A percentile compares a stretch with the other conserved stretches of the same genome.
These are phyloP conservation scores for Anableps anableps DNA, from an alignment of 2,797 vertebrate genomes.

Conservation along the genomic window DNA sequence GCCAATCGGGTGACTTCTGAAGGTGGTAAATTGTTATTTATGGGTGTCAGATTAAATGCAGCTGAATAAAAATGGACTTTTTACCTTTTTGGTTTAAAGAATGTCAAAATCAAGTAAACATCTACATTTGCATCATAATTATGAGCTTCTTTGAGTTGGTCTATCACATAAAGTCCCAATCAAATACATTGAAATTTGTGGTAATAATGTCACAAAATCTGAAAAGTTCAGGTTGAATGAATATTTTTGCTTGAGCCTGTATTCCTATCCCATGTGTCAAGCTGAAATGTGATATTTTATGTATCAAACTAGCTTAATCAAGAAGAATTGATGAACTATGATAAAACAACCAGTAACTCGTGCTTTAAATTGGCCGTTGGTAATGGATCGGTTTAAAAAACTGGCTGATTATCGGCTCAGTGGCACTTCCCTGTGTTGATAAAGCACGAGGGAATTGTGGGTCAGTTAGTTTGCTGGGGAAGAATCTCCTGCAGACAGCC, in stretches of 20 bases:
- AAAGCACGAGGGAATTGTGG: slow-evolving; percentile 83
- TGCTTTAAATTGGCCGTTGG: slow-evolving; percentile 87
- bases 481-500: slow-evolving; percentile 77
- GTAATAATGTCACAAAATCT: background rate
- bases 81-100: background rate
- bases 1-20: background rate
- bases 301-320: slow-evolving; percentile 47
- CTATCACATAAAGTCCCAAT: background rate
- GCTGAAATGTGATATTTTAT: slow-evolving; percentile 27
- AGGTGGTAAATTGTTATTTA: background rate
- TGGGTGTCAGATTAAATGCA: too few species aligned
- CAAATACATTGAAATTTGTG: background rate
- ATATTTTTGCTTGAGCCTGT: background rate
- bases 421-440: slow-evolving; percentile 81
- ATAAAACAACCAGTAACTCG: slow-evolving; percentile 83
- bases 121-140: background rate
- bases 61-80: background rate
- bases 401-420: slow-evolving; percentile 80
- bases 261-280: slow-evolving; percentile 20
- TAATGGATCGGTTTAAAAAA: slow-evolving; percentile 86
- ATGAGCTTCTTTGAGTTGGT: background rate
- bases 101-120: background rate
- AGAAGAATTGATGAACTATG: slow-evolving; percentile 57
- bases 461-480: slow-evolving; percentile 83
- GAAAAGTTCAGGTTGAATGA: background rate